Base-by-base conservation (phyloP, 1,140 invertebrate genomes). In the Drosophila subpulchrella region DNA sequence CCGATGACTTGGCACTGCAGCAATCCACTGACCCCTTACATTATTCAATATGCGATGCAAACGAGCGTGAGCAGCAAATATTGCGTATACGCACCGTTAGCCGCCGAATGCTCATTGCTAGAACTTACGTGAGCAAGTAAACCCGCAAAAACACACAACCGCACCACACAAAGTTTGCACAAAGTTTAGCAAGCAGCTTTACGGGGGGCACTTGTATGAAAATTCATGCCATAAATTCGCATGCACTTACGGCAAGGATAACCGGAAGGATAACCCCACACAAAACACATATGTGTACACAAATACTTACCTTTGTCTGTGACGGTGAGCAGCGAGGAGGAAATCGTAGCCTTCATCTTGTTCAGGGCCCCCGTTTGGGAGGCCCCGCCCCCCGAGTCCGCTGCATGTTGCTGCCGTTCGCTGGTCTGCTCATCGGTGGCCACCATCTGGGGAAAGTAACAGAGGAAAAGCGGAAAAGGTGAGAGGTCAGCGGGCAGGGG, bases 311-410 rank as follows among this genome's bases (percentile, higher is more conserved):
- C 96, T 94, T 95, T 96, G 91, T 96, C 96, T 91, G 96, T 96
- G 42, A 95, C 96, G 42, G 95, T 96, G 86, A 97, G 95, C 51
- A 97, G 93, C 56, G 95, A 96, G n/a, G 96, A 96, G 53, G 96
- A 96, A 50, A 97, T 92, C 24, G 95, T 96, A 85, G 96, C 96
- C 73, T 95, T 94, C 79, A 96, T 93, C 93, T 96, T 97, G 83
- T 96, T 97, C 88, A 97, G 96, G 46, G 96, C 96, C 47, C 94
- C 83, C 54, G 83, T 89, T 42, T 88, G 88, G 41, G 83, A 89
- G 60, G 83, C 67, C 12, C 82, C 82, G n/a, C 82, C 93, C 11
- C 70, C 94, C 66, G 62, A 94, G 91, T 78, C 93, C 86, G 77
- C 94, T 93, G 88, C 92, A 93, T 92, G 93, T 15, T 92, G 94